These are phyloP conservation scores for Syngnathus floridae DNA, from an alignment of 2,113 vertebrate genomes.

Conservation along the genomic window DNA sequence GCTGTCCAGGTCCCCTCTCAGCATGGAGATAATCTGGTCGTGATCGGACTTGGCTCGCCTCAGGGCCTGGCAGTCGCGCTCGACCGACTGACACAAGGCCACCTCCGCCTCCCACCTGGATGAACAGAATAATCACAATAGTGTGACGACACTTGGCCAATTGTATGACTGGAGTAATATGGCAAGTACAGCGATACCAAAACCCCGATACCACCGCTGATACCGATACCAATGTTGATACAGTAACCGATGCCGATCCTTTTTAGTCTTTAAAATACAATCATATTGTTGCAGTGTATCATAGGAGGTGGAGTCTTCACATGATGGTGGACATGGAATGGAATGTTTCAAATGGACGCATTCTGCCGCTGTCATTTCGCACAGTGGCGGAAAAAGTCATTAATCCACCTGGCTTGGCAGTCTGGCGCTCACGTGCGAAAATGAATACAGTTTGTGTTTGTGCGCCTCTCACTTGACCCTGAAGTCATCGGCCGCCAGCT, in stretches of 20 bases:
- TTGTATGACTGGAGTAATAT: background rate
- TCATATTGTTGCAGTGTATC: background rate
- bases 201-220: too few relatives aligned
- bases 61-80: slow-evolving; percentile 81
- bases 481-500: slow-evolving; percentile 78
- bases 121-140: background rate
- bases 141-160: background rate
- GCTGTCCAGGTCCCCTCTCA: slow-evolving; percentile 82
- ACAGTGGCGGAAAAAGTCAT: slow-evolving; percentile 51
- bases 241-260: too few relatives aligned
- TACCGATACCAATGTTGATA: too few relatives aligned
- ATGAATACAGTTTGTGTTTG: slow-evolving; percentile 16
- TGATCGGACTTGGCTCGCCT: slow-evolving; percentile 77
- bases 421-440: slow-evolving; percentile 59
- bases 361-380: slow-evolving; percentile 45
- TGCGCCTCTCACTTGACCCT: slow-evolving; percentile 75
- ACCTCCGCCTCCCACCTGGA: slow-evolving; percentile 79
- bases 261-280: too few relatives aligned
- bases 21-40: slow-evolving; percentile 74
- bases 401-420: slow-evolving; percentile 51
- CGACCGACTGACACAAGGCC: slow-evolving; percentile 79
- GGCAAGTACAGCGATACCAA: too few relatives aligned
- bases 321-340: slow-evolving; percentile 1
- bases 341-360: slow-evolving; percentile 6
- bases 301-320: background rate